Evolutionary conservation across 2,888 invertebrate genomes (phyloP).

Genomic region (Leuctra nigra): DNA sequence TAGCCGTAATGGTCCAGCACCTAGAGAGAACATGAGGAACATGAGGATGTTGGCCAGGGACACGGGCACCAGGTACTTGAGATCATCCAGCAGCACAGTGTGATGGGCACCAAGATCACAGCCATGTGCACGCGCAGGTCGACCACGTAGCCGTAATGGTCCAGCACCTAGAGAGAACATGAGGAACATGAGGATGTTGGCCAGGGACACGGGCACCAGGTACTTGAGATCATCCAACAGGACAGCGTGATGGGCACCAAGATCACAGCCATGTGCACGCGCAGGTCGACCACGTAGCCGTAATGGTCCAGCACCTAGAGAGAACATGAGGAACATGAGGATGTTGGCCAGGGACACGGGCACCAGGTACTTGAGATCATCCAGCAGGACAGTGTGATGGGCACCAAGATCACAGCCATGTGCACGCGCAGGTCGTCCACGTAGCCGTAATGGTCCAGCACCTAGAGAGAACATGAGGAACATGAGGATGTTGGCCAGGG

Average conservation of each 20-base stretch:
- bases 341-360: too few relatives aligned
- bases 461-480: too few relatives aligned
- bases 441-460: background rate
- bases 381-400: background rate
- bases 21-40: too few relatives aligned
- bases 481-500: too few relatives aligned
- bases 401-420: background rate
- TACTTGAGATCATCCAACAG: background rate
- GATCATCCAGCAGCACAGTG: background rate
- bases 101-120: background rate
- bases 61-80: too few relatives aligned
- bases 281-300: background rate
- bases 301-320: background rate
- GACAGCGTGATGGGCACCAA: background rate
- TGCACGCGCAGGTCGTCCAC: background rate
- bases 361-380: background rate
- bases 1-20: background rate
- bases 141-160: background rate
- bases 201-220: too few relatives aligned
- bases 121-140: background rate
- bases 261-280: background rate
- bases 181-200: too few relatives aligned
- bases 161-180: background rate
- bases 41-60: too few relatives aligned
- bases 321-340: too few relatives aligned